Conservation (phyloP, 2,888 invertebrate genomes). For the Ferrisia virgata region DNA sequence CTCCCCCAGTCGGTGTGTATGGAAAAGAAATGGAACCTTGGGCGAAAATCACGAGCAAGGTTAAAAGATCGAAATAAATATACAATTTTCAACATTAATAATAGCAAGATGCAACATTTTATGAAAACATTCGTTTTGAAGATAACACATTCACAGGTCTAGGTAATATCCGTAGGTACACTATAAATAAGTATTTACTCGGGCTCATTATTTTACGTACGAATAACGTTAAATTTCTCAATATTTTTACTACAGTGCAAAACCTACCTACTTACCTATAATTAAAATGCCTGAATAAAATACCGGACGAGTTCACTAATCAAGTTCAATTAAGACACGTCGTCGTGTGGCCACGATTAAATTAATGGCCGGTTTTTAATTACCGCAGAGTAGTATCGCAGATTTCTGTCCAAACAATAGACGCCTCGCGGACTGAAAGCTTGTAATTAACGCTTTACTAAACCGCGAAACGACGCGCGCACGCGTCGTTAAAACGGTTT, state of each 20-base stretch:
- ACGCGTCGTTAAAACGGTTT: neutral
- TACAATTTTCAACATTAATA: too few species aligned
- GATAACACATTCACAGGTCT: too few species aligned
- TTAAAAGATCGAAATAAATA: too few species aligned
- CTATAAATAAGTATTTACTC: too few species aligned
- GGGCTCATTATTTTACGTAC: too few species aligned
- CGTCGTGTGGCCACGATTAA: constrained; percentile 16
- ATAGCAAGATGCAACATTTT: too few species aligned
- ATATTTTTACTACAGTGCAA: neutral
- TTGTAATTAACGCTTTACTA: constrained; percentile 9
- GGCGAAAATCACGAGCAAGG: too few species aligned
- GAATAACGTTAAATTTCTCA: neutral
- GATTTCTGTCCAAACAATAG: constrained; percentile 24
- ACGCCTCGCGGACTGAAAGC: neutral
- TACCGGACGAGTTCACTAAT: neutral
- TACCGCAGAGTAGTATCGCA: neutral
- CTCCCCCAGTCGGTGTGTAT: too few species aligned
- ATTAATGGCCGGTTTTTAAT: constrained; percentile 14
- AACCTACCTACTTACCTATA: neutral
- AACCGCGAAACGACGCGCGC: neutral
- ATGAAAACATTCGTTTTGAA: too few species aligned
- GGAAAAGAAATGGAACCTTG: too few species aligned
- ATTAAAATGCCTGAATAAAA: neutral
- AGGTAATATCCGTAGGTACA: too few species aligned
- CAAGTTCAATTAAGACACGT: constrained; percentile 10